Conservation (phyloP, 2,113 vertebrate species). For the Mus spicilegus region DNA sequence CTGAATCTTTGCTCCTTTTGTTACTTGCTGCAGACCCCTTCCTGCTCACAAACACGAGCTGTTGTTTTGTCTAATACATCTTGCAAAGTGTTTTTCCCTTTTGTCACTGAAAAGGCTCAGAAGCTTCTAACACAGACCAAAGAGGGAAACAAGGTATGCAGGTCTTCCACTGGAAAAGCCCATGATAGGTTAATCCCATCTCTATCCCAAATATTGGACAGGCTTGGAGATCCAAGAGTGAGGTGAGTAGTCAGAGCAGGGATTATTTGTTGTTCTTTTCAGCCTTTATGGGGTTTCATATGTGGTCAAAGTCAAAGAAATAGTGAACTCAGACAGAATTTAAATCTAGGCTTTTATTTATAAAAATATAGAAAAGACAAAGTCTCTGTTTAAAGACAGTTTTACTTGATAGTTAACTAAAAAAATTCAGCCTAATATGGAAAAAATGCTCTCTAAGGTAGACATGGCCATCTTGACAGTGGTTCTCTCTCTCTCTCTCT, state of each 20-base stretch:
- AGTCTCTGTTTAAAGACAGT: constrained; percentile 47
- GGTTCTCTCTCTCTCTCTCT: not conserved
- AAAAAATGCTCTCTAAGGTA: not conserved
- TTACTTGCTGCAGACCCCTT: not conserved
- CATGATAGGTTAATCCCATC: not conserved
- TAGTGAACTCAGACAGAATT: constrained; percentile 44
- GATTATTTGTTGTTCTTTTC: not conserved
- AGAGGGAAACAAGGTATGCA: not conserved
- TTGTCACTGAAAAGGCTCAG: not conserved
- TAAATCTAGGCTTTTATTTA: constrained; percentile 63
- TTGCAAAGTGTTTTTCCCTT: not conserved
- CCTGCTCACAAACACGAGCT: not conserved
- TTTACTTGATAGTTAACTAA: constrained; percentile 56
- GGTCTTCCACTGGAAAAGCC: not conserved
- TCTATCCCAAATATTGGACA: not conserved
- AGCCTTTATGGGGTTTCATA: constrained; percentile 4
- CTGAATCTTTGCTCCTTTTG: too few species aligned
- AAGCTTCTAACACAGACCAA: not conserved
- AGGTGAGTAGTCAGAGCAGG: not conserved
- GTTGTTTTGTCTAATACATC: not conserved
- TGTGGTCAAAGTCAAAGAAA: constrained; percentile 25
- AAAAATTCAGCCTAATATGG: constrained; percentile 57
- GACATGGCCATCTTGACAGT: not conserved
- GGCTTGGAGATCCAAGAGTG: not conserved
- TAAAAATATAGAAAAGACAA: constrained; percentile 58